Evolutionary conservation across 2,797 vertebrate genomes (phyloP), one percentile per base, ranked within the genome.

Genomic region (Gastrophryne carolinensis): DNA sequence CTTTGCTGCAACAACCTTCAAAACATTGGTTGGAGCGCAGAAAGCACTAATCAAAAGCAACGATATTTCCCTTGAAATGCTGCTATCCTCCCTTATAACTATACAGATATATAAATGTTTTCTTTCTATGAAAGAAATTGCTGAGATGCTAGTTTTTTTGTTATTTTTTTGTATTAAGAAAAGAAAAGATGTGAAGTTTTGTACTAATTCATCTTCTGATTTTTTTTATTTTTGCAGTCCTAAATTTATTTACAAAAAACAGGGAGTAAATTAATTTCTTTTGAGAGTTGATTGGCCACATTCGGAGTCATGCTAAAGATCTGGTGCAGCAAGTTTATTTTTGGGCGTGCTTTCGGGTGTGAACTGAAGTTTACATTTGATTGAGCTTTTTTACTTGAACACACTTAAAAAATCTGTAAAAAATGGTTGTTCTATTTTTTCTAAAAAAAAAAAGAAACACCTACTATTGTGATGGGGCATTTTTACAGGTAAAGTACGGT

Each of bases 121-220:
- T 97, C 96, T 98, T 98, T 98, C 96, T 94, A 81, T 97, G 95
- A 98, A 98, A 97, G 95, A 98, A 90, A 89, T 86, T 75, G 87
- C 87, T 89, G 89, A 89, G 86, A 65, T 75, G 82, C 86, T 93
- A 91, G 86, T 87, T 90, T 89, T 82, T 85, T 84, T 84, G 30
- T 26, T 61, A 23, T 39, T 61, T 23, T n/a, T 30, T 87, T 89
- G 88, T 81, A 84, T 84, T 85, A 81, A 90, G 88, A 68, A 44
- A 81, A 83, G 61, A 90, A 68, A 83, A 71, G 47, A 76, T 87
- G 85, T 91, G 89, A 92, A 86, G 84, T 90, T 90, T 88, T 87
- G 67, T 87, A 85, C 82, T 88, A 86, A 89, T 88, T 87, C 62
- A 81, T 82, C 80, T 78, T 75, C 5, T 60, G 2, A 56, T 60